Evolutionary conservation across 2,888 invertebrate species (phyloP), one percentile per base, ranked within the genome.

Genomic region (Neoitamus cyanurus): DNA sequence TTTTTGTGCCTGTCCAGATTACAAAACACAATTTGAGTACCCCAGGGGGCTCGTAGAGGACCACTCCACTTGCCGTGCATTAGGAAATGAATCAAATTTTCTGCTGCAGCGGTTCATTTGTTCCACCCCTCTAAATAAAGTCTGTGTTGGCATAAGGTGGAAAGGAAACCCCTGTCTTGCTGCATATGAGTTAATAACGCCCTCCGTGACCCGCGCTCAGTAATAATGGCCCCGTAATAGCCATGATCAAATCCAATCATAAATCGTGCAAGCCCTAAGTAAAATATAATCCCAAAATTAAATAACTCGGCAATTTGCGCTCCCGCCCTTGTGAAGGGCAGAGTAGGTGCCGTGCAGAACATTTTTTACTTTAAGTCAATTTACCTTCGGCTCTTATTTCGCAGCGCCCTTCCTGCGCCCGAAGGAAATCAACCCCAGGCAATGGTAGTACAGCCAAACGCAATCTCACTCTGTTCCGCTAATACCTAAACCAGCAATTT

Each of bases 231-330:
- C 80, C 70, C 80, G 37, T 84, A 84, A 84, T 84, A 84, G 82
- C 73, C 82, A 58, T 80, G 84, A 84, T 84, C 73, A 84, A 84
- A 84, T 84, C 82, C 78, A 84, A 84, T 84, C 70, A 84, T 84
- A 84, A 84, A 84, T 84, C 84, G 82, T 82, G 48, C 37, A 48
- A 72, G 20, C 46, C 72, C 15, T 72, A 42, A 25, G 83, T 31
- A 46, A 46, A 83, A 83, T 48, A 28, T 69, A 83, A 83, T 83
- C 83, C 42, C 25, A 11, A 83, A 83, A 83, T 83, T 83, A 83
- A 83, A 83, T 83, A 83, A 83, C 46, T 83, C 72, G 15, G 46
- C 72, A 83, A 83, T 83, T 83, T 83, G 37, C 72, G 46, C 11
- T 72, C 30, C 37, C 70, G 37, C 31, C 83, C 46, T 46, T 70